Evolutionary conservation across 2,113 vertebrate genomes (phyloP).

Genomic region (Thryonomys swinderianus): DNA sequence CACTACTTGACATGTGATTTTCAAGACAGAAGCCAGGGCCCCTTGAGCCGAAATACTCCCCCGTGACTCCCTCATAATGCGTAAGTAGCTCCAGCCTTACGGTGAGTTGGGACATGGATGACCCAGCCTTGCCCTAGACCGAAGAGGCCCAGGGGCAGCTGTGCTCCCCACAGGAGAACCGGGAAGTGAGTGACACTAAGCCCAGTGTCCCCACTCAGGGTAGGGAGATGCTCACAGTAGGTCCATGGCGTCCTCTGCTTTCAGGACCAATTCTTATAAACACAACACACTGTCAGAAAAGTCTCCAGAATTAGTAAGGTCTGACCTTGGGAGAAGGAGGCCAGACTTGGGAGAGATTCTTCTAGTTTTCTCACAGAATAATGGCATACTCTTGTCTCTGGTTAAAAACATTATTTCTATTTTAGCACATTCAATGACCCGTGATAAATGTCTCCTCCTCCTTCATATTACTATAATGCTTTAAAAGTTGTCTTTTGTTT

Average conservation of each 20-base stretch:
- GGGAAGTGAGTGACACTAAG: background rate
- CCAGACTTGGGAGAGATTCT: background rate
- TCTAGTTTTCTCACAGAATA: background rate
- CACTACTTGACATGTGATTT: background rate
- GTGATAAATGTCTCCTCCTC: background rate
- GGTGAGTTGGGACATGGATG: background rate
- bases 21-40: background rate
- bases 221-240: background rate
- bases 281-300: background rate
- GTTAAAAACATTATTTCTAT: slow-evolving; percentile 41
- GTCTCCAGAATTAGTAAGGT: background rate
- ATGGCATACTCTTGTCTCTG: background rate
- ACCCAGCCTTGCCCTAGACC: background rate
- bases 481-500: slow-evolving; percentile 18
- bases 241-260: background rate
- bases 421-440: background rate
- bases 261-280: background rate
- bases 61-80: background rate
- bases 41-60: background rate
- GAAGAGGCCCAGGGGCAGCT: background rate
- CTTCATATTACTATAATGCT: background rate
- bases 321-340: background rate
- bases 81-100: background rate
- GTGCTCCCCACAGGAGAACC: background rate
- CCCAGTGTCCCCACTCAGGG: background rate